These are phyloP conservation scores for Neoniphon sammara DNA, from an alignment of 2,797 vertebrate species.

Conservation along the genomic window DNA sequence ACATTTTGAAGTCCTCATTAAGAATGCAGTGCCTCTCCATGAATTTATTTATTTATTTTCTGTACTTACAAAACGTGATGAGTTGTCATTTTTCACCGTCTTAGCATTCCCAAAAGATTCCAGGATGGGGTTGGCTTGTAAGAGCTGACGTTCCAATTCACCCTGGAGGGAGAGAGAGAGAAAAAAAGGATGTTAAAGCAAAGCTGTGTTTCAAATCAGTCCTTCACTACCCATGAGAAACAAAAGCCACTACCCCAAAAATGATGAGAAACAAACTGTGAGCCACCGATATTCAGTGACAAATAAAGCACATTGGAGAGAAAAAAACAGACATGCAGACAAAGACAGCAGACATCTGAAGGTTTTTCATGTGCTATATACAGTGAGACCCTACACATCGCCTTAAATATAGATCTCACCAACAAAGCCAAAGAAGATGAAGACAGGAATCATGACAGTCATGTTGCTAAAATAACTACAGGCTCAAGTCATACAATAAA, in stretches of 20 bases:
- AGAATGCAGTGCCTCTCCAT: neutral
- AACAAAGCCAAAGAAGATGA: slow-evolving; percentile 15
- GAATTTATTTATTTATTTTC: neutral
- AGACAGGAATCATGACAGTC: slow-evolving; percentile 1
- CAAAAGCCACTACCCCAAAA: slow-evolving; percentile 20
- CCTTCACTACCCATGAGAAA: slow-evolving; percentile 1
- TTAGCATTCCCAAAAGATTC: slow-evolving; percentile 99
- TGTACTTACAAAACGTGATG: slow-evolving; percentile 95
- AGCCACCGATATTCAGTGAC: slow-evolving; percentile 20
- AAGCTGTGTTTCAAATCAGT: slow-evolving; percentile 17
- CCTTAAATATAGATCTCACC: neutral
- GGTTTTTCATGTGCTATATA: slow-evolving; percentile 19
- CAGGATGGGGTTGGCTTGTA: slow-evolving; percentile 98
- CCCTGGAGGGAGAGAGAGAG: slow-evolving; percentile 81
- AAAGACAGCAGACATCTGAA: slow-evolving; percentile 26
- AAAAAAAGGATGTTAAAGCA: slow-evolving; percentile 24
- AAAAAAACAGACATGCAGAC: slow-evolving; percentile 60
- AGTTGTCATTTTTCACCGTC: slow-evolving; percentile 99
- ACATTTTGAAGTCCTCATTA: slow-evolving; percentile 4
- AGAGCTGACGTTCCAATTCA: slow-evolving; percentile 96
- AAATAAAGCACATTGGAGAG: slow-evolving; percentile 1
- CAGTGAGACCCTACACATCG: slow-evolving; percentile 11
- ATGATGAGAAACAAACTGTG: neutral
- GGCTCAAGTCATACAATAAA: neutral
- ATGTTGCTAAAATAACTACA: slow-evolving; percentile 16